phyloP scores from a whole-genome alignment of 2,113 vertebrate species.

The Cnemophilus loriae region DNA sequence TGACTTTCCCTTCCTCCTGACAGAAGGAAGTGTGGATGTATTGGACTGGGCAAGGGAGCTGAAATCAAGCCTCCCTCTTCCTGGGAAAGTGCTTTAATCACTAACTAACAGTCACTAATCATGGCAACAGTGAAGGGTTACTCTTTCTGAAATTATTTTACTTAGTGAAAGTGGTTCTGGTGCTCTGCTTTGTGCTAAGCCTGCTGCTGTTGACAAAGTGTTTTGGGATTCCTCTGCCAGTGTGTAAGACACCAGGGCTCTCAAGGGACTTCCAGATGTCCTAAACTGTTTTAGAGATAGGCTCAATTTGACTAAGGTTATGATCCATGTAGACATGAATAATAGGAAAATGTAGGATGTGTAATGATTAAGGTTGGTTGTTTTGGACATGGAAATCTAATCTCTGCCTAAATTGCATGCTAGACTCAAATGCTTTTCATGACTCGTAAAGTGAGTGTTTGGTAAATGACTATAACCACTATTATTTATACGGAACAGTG shows the following conservation, averaged over 20 bases:
- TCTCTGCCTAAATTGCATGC: neutral
- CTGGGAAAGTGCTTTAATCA: neutral
- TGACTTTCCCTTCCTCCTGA: neutral
- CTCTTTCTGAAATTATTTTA: neutral
- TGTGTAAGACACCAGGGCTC: neutral
- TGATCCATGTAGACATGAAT: neutral
- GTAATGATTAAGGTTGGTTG: neutral
- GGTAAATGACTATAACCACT: neutral
- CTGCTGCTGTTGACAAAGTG: neutral
- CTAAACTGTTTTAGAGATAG: neutral
- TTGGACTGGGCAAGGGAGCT: neutral
- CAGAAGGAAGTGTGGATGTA: neutral
- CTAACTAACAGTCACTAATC: neutral
- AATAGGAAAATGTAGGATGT: neutral
- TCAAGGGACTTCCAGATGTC: neutral
- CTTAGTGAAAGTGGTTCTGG: neutral
- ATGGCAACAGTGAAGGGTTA: neutral
- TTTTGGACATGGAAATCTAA: neutral
- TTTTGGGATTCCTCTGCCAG: neutral
- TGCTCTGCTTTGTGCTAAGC: neutral
- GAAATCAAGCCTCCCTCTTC: neutral
- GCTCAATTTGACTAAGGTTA: neutral
- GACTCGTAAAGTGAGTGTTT: neutral
- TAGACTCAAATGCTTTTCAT: neutral
- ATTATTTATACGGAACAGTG: neutral